A percentile compares a stretch with the other conserved stretches of the same genome.
Conservation (phyloP, 1,140 invertebrate genomes). For the Heliconius nattereri region DNA sequence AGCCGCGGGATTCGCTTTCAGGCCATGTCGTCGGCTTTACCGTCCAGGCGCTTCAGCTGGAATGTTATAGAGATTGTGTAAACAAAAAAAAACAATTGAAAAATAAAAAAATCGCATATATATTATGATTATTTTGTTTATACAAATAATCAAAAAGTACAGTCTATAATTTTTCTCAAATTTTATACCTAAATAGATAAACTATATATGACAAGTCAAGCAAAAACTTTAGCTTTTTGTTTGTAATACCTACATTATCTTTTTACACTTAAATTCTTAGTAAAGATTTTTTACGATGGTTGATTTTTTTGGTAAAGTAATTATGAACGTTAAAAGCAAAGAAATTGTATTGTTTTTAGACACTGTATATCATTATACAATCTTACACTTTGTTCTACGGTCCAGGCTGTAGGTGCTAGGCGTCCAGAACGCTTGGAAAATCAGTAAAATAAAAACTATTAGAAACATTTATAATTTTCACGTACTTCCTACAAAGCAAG, state of each 20-base stretch:
- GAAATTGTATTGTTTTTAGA: not conserved
- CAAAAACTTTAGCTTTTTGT: not conserved
- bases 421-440: conserved; percentile 74
- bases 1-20: conserved; percentile 34
- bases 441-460: conserved; percentile 24
- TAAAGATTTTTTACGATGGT: not conserved
- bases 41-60: conserved; percentile 43
- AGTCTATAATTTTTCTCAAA: not conserved
- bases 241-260: not conserved
- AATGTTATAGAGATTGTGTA: conserved; percentile 17
- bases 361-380: not conserved
- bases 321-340: not conserved
- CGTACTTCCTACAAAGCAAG: no score
- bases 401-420: conserved; percentile 70
- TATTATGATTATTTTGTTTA: no score
- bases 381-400: conserved; percentile 74
- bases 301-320: not conserved
- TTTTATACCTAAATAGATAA: not conserved
- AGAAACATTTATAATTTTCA: not conserved
- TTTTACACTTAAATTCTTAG: not conserved
- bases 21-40: conserved; percentile 44
- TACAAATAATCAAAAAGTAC: no score
- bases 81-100: not conserved
- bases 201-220: no score
- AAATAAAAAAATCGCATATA: no score